Evolutionary conservation across 2,113 vertebrate species (phyloP), one percentile per base, ranked within the genome.

Genomic region (Ptilonorhynchus violaceus): DNA sequence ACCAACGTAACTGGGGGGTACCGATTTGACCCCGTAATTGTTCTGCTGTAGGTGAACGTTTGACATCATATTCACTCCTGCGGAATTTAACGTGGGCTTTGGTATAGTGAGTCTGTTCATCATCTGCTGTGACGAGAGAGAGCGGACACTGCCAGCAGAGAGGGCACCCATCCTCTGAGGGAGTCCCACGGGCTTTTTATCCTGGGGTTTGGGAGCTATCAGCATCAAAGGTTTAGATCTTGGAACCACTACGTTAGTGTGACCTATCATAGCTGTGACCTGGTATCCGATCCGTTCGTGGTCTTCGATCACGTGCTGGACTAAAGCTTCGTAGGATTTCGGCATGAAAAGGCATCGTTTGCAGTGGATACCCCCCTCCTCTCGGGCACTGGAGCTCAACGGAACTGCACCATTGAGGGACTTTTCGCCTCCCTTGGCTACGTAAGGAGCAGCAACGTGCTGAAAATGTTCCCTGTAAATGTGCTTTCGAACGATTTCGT

Each of bases 381-480:
- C 98, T 46, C 98, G 98, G 97, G 98, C 97, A 86, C 97, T 96
- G 72, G 98, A 93, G 69, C 98, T 97, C 81, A 98, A 69, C 7
- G 98, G 96, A 64, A 99, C 98, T 13, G 98, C 98, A 75, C 98
- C 98, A 42, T 99, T 99, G 88, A 99, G 98, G 21, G 98, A 99
- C 92, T 99, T 99, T 39, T 99, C 99, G 42, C 99, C 98, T 70
- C 99, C 98, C 97, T 99, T 99, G 24, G 98, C 99, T 95, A 99
- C 97, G 58, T 99, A 99, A 75, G 99, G 99, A 97, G 99, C 98
- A 67, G 99, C 99, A 94, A 99, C 99, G 14, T 99, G 99, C 96
- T 99, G 99, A 98, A 99, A 99, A 98, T 99, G 99, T 99, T 99
- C 99, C 98, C 99, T 98, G 98, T 99, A 99, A 98, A 99, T 99